Percentiles rank a stretch among this genome's conserved stretches.
These are phyloP conservation scores for Fukomys damarensis DNA, from an alignment of 2,113 vertebrate species.

Conservation along the genomic window DNA sequence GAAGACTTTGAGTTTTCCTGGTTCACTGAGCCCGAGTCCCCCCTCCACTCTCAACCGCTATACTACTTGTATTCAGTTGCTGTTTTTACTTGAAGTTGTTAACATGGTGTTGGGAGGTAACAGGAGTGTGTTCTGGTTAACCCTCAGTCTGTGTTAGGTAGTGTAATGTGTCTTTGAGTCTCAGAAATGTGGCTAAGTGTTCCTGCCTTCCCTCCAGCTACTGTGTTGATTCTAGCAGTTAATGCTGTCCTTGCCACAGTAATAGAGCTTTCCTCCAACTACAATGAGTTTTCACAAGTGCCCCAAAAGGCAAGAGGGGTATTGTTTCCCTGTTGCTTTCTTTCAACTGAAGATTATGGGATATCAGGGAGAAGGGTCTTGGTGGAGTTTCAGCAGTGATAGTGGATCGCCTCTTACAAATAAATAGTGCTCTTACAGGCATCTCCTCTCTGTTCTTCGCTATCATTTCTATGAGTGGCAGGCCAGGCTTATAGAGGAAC, in stretches of 20 bases:
- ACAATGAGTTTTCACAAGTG: no score
- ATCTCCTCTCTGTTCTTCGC: not conserved
- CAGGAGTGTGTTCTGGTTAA: not conserved
- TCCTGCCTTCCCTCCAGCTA: not conserved
- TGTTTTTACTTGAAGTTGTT: not conserved
- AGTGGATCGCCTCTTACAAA: not conserved
- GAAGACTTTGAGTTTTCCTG: not conserved
- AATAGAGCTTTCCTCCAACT: not conserved
- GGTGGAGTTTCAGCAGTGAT: not conserved
- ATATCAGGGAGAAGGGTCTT: not conserved
- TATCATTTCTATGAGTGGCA: not conserved
- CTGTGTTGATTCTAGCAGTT: no score
- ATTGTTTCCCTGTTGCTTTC: not conserved
- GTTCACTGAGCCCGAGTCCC: not conserved
- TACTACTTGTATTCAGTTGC: not conserved
- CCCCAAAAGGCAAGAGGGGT: not conserved
- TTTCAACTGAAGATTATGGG: not conserved
- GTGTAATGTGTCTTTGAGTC: not conserved
- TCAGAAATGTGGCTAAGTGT: not conserved
- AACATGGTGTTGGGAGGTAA: not conserved
- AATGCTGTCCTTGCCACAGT: not conserved
- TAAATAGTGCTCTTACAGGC: not conserved
- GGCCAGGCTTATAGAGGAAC: not conserved
- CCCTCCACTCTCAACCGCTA: not conserved
- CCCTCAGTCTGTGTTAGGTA: not conserved